phyloP scores from a whole-genome alignment of 35 echinoderm and acorn worm species.

The Heliocidaris erythrogramma region DNA sequence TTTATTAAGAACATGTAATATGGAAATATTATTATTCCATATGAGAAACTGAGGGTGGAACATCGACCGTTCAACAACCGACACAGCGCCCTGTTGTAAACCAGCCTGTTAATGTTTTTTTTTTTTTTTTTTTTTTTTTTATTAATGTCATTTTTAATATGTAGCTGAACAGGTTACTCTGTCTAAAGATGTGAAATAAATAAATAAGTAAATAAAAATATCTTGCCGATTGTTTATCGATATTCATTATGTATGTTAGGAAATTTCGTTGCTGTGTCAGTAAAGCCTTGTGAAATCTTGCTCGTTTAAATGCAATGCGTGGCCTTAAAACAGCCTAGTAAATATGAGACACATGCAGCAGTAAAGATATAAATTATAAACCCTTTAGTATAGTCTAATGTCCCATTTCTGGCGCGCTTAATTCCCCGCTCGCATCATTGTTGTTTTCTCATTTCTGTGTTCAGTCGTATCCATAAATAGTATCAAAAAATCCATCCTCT shows the following conservation, averaged over 20 bases:
- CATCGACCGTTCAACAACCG: too few species aligned
- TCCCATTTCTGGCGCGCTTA: not conserved
- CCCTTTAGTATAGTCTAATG: not conserved
- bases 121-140: too few species aligned
- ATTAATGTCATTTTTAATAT: too few species aligned
- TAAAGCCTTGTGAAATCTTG: not conserved
- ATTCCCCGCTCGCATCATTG: not conserved
- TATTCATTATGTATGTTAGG: too few species aligned
- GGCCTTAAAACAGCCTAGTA: not conserved
- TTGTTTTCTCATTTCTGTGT: not conserved
- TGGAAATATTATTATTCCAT: too few species aligned
- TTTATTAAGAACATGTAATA: too few species aligned
- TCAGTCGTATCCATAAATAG: not conserved
- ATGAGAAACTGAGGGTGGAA: too few species aligned
- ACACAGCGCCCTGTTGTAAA: too few species aligned
- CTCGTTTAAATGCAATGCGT: not conserved
- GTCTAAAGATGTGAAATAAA: too few species aligned
- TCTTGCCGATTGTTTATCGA: not conserved
- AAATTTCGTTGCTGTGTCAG: not conserved
- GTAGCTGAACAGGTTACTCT: too few species aligned
- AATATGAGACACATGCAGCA: not conserved
- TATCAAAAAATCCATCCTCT: not conserved
- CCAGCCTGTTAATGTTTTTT: too few species aligned
- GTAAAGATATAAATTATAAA: not conserved
- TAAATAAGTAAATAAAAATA: too few species aligned